phyloP scores from a whole-genome alignment of 2,888 invertebrate genomes.

The Sthenelais limicola region DNA sequence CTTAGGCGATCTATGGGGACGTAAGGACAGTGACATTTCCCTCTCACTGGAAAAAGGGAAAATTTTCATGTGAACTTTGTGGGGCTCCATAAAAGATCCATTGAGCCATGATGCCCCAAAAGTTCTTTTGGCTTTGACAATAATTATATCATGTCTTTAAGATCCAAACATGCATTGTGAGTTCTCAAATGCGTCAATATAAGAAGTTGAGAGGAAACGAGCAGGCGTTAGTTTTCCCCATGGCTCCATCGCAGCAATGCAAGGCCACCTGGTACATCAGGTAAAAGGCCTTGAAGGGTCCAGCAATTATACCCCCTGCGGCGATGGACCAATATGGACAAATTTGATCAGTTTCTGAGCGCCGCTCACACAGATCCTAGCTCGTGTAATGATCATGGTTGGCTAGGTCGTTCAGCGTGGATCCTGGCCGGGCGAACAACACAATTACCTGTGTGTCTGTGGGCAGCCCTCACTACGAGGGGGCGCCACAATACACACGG shows the following conservation, averaged over 20 bases:
- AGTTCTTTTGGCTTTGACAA: too few species aligned
- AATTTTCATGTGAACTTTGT: too few species aligned
- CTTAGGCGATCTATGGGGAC: too few species aligned
- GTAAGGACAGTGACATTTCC: too few species aligned
- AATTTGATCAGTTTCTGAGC: slow-evolving; percentile 32
- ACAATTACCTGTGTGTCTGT: slow-evolving; percentile 19
- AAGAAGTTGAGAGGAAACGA: too few species aligned
- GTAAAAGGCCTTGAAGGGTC: slow-evolving; percentile 22
- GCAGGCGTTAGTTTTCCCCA: slow-evolving; percentile 12
- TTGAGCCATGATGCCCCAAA: too few species aligned
- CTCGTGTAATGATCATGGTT: neutral
- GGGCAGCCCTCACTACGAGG: neutral
- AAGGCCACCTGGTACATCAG: slow-evolving; percentile 31
- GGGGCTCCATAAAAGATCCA: too few species aligned
- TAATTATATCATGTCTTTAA: too few species aligned
- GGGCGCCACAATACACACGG: neutral
- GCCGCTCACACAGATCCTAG: neutral
- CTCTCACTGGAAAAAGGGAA: too few species aligned
- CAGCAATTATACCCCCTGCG: slow-evolving; percentile 24
- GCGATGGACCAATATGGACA: neutral
- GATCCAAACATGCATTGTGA: too few species aligned
- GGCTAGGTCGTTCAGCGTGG: neutral
- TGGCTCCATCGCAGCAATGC: neutral
- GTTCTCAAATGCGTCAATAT: too few species aligned
- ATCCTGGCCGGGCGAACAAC: slow-evolving; percentile 24